phyloP scores from a whole-genome alignment of 2,113 vertebrate species.

The Passer montanus region DNA sequence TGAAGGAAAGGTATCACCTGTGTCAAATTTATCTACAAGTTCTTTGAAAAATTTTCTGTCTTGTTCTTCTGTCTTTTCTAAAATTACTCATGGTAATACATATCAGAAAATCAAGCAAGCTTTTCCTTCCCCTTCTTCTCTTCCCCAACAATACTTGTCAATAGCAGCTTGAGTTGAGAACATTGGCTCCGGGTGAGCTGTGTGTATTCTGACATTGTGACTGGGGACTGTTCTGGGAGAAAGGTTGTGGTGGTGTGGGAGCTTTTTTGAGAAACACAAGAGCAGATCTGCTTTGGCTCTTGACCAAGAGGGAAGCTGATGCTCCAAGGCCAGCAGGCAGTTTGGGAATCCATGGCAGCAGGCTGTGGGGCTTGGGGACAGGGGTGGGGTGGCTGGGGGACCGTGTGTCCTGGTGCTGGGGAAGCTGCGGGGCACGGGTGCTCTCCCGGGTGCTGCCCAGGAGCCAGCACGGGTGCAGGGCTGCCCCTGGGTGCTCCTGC shows the following conservation, averaged over 20 bases:
- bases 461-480: fast-evolving
- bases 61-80: not conserved
- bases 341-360: not conserved
- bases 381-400: not conserved
- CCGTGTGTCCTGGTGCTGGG: not conserved
- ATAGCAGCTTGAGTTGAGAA: not conserved
- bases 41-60: not conserved
- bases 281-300: not conserved
- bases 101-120: not conserved
- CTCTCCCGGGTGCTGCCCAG: not conserved
- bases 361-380: fast-evolving
- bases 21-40: not conserved
- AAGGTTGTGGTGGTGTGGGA: not conserved
- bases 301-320: not conserved
- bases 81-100: not conserved
- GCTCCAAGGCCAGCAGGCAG: not conserved
- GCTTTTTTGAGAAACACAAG: not conserved
- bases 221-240: not conserved
- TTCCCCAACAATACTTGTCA: not conserved
- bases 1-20: not conserved
- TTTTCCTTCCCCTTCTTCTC: not conserved
- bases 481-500: fast-evolving
- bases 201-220: not conserved
- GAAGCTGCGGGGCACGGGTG: fast-evolving
- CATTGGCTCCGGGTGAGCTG: not conserved